Evolutionary conservation across 2,113 vertebrate species (phyloP), one percentile per base, ranked within the genome.

Genomic region (Trochalopteron elliotii): DNA sequence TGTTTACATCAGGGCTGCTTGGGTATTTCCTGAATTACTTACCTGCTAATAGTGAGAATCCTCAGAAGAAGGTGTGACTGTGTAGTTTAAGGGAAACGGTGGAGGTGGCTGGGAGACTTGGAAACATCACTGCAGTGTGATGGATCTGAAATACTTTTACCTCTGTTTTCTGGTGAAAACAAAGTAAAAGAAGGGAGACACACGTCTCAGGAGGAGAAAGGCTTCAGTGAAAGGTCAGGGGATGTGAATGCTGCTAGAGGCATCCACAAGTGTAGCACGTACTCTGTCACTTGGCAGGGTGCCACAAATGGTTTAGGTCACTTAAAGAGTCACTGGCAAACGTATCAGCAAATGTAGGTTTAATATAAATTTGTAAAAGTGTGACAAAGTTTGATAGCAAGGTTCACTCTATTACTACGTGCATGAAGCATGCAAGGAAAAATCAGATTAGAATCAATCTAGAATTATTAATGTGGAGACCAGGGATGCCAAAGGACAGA

Each of bases 211-310:
- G 44, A 57, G 8, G 33, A 33, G 59, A 61, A 67, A 33, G 53
- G 14, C 20, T n/a, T 17, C 0, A 5, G 16, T 57, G 69, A 83
- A 40, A 65, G 75, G 10, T 72, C 28, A 9, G 20, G 10, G 3
- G 4, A 5, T 80, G 23, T 77, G 67, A 86, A 76, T 1, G 1
- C 24, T 86, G 7, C 56, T 10, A 15, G 35, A 35, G 56, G 35
- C n/a, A 57, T 42, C 56, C 13, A 23, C n/a, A 50, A 30, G 20
- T 55, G 27, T 59, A 30, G 33, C 15, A 28, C 10, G 17, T 12
- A 2, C 20, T 42, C 19, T 1, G 5, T 39, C 2, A 2, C 60
- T 50, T 42, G 70, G 35, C 8, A 49, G 10, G 23, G 20, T n/a
- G 60, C 52, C 44, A 74, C 13, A 55, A 63, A 22, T 40, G 16